These are phyloP conservation scores for Corydoras sp. DNA, from an alignment of 2,113 vertebrate species.

Conservation along the genomic window DNA sequence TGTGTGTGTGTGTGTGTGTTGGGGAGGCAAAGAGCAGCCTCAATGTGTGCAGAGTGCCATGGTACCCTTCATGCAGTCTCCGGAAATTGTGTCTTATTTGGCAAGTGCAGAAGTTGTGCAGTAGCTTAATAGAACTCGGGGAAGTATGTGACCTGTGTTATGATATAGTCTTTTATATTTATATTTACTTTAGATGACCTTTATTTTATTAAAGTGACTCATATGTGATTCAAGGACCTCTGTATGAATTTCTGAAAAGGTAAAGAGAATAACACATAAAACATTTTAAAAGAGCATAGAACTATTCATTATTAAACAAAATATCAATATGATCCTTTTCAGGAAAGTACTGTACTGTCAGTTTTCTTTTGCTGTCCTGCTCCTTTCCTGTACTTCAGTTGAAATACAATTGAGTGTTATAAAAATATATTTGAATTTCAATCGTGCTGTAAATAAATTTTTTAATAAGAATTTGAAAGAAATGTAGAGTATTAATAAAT, in stretches of 20 bases:
- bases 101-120: conserved; percentile 20
- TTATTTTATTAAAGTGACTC: neutral
- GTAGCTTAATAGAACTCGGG: conserved; percentile 10
- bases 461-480: too few species aligned
- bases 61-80: conserved; percentile 35
- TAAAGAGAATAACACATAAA: too few species aligned
- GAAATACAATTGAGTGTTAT: neutral
- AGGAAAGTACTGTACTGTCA: too few species aligned
- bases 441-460: too few species aligned
- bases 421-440: too few species aligned
- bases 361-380: neutral
- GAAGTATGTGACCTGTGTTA: conserved; percentile 13
- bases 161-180: neutral
- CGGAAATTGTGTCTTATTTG: conserved; percentile 55
- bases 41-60: neutral
- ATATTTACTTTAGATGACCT: neutral
- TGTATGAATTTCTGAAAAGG: too few species aligned
- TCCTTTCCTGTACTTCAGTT: neutral
- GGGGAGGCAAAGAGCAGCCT: conserved; percentile 14
- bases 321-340: too few species aligned
- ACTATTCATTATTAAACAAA: too few species aligned
- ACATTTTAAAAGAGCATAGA: too few species aligned
- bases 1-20: too few species aligned
- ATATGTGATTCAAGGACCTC: neutral
- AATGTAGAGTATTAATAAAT: too few species aligned